Evolutionary conservation across 2,113 vertebrate genomes (phyloP), one percentile per base, ranked within the genome.

Genomic region (Nicator chloris): DNA sequence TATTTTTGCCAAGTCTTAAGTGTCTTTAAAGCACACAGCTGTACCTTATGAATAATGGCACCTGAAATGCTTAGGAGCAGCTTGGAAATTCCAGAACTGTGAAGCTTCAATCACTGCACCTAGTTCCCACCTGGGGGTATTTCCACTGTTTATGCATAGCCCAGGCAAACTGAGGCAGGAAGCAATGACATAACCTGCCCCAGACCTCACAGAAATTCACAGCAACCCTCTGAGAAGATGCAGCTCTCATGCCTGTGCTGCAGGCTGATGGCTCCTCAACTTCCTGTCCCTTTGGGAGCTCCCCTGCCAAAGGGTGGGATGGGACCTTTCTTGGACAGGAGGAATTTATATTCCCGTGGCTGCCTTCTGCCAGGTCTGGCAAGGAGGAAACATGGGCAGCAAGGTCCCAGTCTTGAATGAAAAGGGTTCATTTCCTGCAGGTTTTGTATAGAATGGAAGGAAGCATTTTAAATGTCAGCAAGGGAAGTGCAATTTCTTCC

Each of bases 1-100:
- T n/a, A n/a, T n/a, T n/a, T n/a, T n/a, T n/a, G 82, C 20, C 39
- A 92, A 83, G 33, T 30, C 71, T 61, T 63, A 93, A 82, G 69
- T 53, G 63, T 87, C 92, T 95, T 80, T 80, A 92, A 91, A 95
- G 66, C 70, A 71, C 51, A 63, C 37, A 84, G 77, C 40, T 89
- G 91, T 72, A 86, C 30, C 53, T 79, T 28, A 23, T 79, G 88
- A 94, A 57, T 76, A 79, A 89, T 45, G 65, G 71, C 30, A 61
- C 50, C n/a, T 31, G 15, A 61, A 85, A 72, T n/a, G 63, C 3
- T 30, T 15, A 85, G 23, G 26, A 87, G 57, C 61, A 85, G 37
- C 78, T 85, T 0, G 0, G n/a, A 51, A 59, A 89, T 35, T 42
- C 42, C 77, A 89, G 37, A 71, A 31, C 44, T 22, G 19, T 11